Evolutionary conservation across 1,140 invertebrate genomes (phyloP).

Genomic region (Trichonephila inaurata): DNA sequence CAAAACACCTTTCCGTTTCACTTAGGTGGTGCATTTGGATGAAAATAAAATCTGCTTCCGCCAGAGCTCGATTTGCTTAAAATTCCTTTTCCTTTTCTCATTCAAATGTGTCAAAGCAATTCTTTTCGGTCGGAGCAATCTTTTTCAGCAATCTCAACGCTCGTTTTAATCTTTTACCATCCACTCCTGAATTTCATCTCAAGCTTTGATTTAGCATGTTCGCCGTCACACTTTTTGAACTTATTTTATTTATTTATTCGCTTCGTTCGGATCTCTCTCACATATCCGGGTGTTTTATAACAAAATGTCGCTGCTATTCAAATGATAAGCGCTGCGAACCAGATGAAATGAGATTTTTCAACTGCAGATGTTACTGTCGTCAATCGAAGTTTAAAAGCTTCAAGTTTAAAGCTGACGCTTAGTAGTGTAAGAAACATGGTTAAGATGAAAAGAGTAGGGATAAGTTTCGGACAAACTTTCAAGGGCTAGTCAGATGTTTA

Average conservation of each 20-base stretch:
- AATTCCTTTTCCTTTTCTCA: slow-evolving; percentile 38
- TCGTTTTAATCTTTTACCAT: slow-evolving; percentile 58
- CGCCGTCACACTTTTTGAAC: slow-evolving; percentile 28
- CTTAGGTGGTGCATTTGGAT: slow-evolving; percentile 28
- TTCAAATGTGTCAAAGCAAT: slow-evolving; percentile 63
- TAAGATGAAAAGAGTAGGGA: not conserved
- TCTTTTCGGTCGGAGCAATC: slow-evolving; percentile 34
- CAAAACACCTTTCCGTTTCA: slow-evolving; percentile 28
- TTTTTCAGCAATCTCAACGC: slow-evolving; percentile 39
- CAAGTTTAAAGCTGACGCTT: slow-evolving; percentile 16
- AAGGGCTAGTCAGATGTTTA: slow-evolving; percentile 9
- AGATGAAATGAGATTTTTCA: slow-evolving; percentile 58
- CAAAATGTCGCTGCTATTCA: slow-evolving; percentile 67
- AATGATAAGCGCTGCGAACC: slow-evolving; percentile 52
- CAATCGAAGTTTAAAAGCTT: slow-evolving; percentile 13
- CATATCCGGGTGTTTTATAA: slow-evolving; percentile 61
- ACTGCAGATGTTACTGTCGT: slow-evolving; percentile 28
- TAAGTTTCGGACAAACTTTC: not conserved
- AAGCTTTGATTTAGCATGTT: slow-evolving; percentile 64
- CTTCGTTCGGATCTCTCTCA: not conserved
- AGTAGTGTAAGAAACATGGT: not conserved
- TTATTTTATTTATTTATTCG: slow-evolving; percentile 45
- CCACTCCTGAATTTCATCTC: slow-evolving; percentile 29
- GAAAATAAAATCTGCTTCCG: slow-evolving; percentile 52
- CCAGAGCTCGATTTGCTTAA: slow-evolving; percentile 48